Evolutionary conservation across 2,888 invertebrate genomes (phyloP), one percentile per base, ranked within the genome.

Genomic region (Cryptocephalus primarius): DNA sequence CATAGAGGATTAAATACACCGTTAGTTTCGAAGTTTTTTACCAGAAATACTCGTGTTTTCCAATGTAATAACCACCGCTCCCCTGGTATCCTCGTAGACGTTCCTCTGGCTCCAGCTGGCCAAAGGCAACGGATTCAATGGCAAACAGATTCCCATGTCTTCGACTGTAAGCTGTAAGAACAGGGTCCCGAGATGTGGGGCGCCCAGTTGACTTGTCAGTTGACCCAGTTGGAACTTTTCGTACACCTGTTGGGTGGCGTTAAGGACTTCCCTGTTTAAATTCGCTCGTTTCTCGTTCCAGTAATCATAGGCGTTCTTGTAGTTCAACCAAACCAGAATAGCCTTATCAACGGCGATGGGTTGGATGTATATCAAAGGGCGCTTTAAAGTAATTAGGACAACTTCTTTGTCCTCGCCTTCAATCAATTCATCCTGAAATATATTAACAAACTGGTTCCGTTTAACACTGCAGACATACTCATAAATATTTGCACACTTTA

Each of bases 241-340:
- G 53, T 82, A 80, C 8, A 76, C 71, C 74, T 64, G 51, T 59
- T 84, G 83, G 1, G 85, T 84, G 8, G 85, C 83, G 1, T 82
- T 78, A 1, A 86, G 72, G 36, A 91, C 88, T 66, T 95, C 94
- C 60, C 87, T 89, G 64, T 90, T 94, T 39, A 95, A 74, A 59
- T 86, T 90, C 6, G 90, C 84, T 4, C 96, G 74, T 70, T 97
- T 96, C 68, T 95, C 95, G 57, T 90, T 92, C 97, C 97, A 99
- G 71, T 96, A 97, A 67, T 99, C 96, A 66, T 97, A 97, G 0
- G 97, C 96, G 70, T 96, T 97, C 73, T 96, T 96, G 67, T 99
- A 99, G 74, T 99, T 97, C 53, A 99, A 75, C 97, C 99, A 99
- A 41, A 99, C 93, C 13, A 99, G 78, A 55, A 99, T 94, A 10